phyloP scores from a whole-genome alignment of 2,888 invertebrate genomes.

The Galerucella pusilla region DNA sequence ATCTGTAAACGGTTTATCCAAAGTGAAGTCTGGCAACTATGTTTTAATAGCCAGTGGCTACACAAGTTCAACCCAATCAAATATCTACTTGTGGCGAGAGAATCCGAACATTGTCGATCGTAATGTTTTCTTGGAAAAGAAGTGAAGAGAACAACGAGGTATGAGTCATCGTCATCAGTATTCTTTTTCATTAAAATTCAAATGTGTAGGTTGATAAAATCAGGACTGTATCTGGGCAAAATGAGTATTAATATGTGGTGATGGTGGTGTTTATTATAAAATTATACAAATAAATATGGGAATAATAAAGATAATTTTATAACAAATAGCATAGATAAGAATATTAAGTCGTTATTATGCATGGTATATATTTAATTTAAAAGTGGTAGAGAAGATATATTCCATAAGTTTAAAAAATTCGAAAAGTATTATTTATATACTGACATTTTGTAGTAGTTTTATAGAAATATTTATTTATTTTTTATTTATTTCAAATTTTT shows the following conservation, averaged over 20 bases:
- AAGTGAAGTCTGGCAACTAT: neutral
- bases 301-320: neutral
- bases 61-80: constrained; percentile 41
- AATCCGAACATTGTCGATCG: constrained; percentile 35
- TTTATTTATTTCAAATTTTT: neutral
- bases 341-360: too few species aligned
- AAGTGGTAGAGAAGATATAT: too few species aligned
- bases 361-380: too few species aligned
- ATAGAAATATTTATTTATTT: neutral
- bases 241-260: neutral
- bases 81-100: constrained; percentile 17
- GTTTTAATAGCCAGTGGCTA: constrained; percentile 48
- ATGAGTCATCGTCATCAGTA: constrained; percentile 39
- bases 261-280: neutral
- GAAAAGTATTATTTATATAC: too few species aligned
- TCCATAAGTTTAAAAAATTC: too few species aligned
- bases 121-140: constrained; percentile 38
- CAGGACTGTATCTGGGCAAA: constrained; percentile 6
- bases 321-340: too few species aligned
- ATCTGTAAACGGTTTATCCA: neutral
- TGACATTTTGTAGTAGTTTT: neutral
- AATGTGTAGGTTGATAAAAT: constrained; percentile 36
- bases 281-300: neutral
- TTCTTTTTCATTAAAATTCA: constrained; percentile 27
- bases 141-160: constrained; percentile 34